Base-by-base conservation (phyloP, 2,888 invertebrate species). In the Tetanocera ferruginea region DNA sequence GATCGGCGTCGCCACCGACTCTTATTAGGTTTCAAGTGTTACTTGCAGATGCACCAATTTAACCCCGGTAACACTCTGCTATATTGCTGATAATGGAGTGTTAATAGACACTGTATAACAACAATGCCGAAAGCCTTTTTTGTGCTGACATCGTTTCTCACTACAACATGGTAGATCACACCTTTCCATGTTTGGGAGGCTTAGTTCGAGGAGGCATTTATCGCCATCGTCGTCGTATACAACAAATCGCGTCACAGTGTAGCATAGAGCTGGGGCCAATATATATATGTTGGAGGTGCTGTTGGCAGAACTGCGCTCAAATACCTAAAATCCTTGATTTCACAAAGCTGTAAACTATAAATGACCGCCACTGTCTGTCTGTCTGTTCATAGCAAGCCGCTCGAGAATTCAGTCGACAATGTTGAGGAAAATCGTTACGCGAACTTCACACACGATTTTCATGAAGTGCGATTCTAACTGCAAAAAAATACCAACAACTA, bases 371-470 rank as follows among this genome's bases (percentile, higher is more conserved):
- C 25, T 60, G 14, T 60, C 60, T 23, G 28, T 11, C 28, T 25
- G 23, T 60, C 28, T 60, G 28, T 11, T 19, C 19, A 23, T 60
- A 17, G 25, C 11, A 43, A 43, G 2, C 43, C 43, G 43, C 43
- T 43, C 43, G 43, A 43, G 43, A 43, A 43, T 43, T 43, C 43
- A 43, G 43, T 43, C 55, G 19, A 55, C n/a, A 19, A 6, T 55
- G 55, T 19, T 55, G 55, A 5, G 19, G 55, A 51, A 51, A 51
- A 70, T 49, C 25, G 51, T 79, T 77, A 78, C 77, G 70, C 77
- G 78, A 80, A 79, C 79, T 80, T 80, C 80, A 78, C 79, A 80
- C 80, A 81, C 81, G 81, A 81, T 80, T 79, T 80, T 80, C 81
- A 79, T 81, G 81, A 80, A 79, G 69, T 79, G 78, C 71, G 55